Evolutionary conservation across 2,888 invertebrate species (phyloP).

Genomic region (Vandiemenella viatica): DNA sequence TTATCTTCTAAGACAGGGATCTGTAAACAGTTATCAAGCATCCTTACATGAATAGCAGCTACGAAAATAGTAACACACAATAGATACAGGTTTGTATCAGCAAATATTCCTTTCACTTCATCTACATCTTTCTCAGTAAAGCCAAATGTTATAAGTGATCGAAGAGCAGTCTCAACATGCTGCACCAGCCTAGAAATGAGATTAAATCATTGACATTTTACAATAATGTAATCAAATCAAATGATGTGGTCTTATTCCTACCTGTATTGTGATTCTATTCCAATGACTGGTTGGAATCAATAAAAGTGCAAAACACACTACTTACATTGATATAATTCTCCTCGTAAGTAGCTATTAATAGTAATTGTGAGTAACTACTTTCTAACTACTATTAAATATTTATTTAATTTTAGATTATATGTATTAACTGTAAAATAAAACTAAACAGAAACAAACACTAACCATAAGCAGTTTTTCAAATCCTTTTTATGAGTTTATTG

Average conservation of each 20-base stretch:
- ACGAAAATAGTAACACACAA: constrained; percentile 79
- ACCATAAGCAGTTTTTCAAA: too few relatives aligned
- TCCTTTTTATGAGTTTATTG: too few relatives aligned
- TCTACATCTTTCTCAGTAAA: constrained; percentile 90
- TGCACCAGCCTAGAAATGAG: constrained; percentile 42
- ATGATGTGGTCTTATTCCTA: neutral
- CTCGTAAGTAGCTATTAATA: too few relatives aligned
- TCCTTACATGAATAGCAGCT: constrained; percentile 84
- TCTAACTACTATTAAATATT: too few relatives aligned
- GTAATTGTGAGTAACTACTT: too few relatives aligned
- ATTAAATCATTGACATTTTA: neutral
- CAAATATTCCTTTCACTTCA: constrained; percentile 91
- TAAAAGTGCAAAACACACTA: too few relatives aligned
- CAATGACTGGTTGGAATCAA: too few relatives aligned
- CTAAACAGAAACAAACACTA: too few relatives aligned
- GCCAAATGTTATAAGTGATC: constrained; percentile 55
- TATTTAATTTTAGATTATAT: too few relatives aligned
- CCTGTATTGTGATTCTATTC: too few relatives aligned
- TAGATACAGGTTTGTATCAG: constrained; percentile 86
- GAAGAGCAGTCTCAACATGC: constrained; percentile 60
- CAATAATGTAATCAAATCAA: neutral
- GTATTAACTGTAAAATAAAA: too few relatives aligned
- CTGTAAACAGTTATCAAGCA: constrained; percentile 1
- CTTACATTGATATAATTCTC: too few relatives aligned
- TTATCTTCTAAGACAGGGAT: neutral